Conservation (phyloP, 2,797 vertebrate species). For the Aphelocoma californica region DNA sequence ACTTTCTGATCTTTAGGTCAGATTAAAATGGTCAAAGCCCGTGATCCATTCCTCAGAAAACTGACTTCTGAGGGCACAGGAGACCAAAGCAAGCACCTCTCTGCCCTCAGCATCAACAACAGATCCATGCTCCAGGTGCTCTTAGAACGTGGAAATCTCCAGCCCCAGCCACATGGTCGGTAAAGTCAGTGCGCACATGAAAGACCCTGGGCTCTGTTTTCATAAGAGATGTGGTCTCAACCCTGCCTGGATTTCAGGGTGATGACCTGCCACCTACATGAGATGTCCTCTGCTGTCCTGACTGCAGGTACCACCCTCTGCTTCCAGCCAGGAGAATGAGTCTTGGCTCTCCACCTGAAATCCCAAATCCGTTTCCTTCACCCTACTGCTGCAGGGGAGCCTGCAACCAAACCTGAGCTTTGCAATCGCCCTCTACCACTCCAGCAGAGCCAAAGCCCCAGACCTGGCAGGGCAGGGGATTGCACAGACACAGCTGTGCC, state of each 20-base stretch:
- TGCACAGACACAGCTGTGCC: not conserved
- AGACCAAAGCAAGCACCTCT: not conserved
- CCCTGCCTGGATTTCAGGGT: not conserved
- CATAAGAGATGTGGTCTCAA: not conserved
- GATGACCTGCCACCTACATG: not conserved
- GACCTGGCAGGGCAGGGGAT: not conserved
- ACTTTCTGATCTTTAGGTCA: not conserved
- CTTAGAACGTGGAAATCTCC: not conserved
- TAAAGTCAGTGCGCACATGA: accelerated
- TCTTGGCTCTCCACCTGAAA: not conserved
- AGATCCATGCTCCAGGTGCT: not conserved
- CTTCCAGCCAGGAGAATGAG: not conserved
- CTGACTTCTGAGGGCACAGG: not conserved
- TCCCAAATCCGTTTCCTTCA: not conserved
- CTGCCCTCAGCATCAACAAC: not conserved
- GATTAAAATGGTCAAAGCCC: not conserved
- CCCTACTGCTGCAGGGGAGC: not conserved
- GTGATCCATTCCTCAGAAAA: accelerated
- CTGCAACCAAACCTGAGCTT: not conserved
- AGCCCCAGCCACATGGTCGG: accelerated
- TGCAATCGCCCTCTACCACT: not conserved
- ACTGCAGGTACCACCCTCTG: not conserved
- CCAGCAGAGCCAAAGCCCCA: not conserved
- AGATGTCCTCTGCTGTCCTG: not conserved
- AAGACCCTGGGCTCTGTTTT: not conserved